These are phyloP conservation scores for Pimpla rufipes DNA, from an alignment of 2,888 invertebrate species.

Conservation along the genomic window DNA sequence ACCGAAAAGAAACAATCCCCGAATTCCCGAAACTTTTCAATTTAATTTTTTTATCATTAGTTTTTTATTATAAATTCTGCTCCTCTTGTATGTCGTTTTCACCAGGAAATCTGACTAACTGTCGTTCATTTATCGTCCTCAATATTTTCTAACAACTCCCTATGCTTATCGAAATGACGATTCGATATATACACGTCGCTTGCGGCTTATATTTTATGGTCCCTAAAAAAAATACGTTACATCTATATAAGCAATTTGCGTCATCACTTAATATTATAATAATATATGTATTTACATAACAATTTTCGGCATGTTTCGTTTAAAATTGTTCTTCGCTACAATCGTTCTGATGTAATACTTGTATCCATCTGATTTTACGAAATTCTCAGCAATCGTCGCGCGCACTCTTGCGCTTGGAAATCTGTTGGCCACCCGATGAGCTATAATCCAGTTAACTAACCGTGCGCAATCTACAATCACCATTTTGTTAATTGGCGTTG, in stretches of 20 bases:
- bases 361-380: slow-evolving; percentile 15
- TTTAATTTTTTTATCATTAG: background rate
- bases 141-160: background rate
- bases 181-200: slow-evolving; percentile 65
- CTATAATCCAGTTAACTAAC: too few species aligned
- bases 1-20: background rate
- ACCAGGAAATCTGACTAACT: background rate
- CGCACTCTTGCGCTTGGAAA: slow-evolving; percentile 25
- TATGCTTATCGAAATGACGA: background rate
- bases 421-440: slow-evolving; percentile 7
- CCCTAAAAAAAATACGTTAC: slow-evolving; percentile 84
- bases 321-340: slow-evolving; percentile 45
- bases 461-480: background rate
- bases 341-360: slow-evolving; percentile 37
- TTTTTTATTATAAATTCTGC: background rate
- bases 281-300: slow-evolving; percentile 72
- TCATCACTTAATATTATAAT: slow-evolving; percentile 66
- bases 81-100: background rate
- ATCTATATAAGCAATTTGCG: slow-evolving; percentile 82
- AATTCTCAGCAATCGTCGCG: slow-evolving; percentile 12
- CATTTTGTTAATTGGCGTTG: too few species aligned
- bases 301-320: slow-evolving; percentile 51
- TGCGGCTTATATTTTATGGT: slow-evolving; percentile 80
- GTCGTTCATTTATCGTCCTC: background rate
- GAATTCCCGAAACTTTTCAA: slow-evolving; percentile 29